phyloP scores from a whole-genome alignment of 1,140 invertebrate species.

The Bombus sibiricus region DNA sequence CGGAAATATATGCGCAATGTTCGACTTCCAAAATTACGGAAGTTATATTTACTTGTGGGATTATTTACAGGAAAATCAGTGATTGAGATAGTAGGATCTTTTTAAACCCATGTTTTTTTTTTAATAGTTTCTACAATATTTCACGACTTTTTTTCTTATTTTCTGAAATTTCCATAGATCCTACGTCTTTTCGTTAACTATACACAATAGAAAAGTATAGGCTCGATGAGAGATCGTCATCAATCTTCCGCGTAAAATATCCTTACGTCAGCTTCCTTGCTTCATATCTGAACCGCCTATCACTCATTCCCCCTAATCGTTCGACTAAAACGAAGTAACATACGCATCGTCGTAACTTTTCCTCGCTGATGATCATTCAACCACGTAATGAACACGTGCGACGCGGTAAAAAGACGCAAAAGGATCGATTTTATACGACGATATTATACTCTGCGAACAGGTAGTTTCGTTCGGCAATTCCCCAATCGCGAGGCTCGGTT shows the following conservation, averaged over 20 bases:
- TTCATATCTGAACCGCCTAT: background rate
- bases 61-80: no score
- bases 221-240: background rate
- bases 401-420: background rate
- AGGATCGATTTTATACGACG: background rate
- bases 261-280: background rate
- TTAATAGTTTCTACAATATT: background rate
- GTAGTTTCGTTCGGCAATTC: background rate
- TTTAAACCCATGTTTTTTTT: background rate
- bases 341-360: conserved; percentile 9
- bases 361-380: background rate
- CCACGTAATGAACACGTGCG: conserved; percentile 19
- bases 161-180: background rate
- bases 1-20: no score
- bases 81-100: no score
- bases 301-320: background rate
- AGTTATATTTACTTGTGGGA: no score
- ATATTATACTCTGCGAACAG: conserved; percentile 21
- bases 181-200: background rate
- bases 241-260: background rate
- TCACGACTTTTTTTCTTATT: background rate
- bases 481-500: conserved; percentile 9
- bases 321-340: background rate
- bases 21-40: no score
- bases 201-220: background rate